Evolutionary conservation across 2,113 vertebrate species (phyloP).

Genomic region (Hippolais icterina): DNA sequence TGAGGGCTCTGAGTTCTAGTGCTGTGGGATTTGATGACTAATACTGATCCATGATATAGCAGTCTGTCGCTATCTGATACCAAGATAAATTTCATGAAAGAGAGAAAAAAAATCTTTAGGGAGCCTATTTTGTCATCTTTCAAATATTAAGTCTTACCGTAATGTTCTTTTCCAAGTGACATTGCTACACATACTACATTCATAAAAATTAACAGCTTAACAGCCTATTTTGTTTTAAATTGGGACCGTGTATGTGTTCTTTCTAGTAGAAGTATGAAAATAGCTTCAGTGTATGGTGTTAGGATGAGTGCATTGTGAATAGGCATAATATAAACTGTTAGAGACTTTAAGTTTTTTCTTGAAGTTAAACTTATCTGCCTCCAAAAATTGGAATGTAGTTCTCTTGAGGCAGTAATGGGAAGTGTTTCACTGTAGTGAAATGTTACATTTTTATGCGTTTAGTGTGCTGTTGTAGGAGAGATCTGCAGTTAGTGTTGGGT

Average conservation of each 20-base stretch:
- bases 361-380: not conserved
- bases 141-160: not conserved
- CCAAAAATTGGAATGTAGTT: not conserved
- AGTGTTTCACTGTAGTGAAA: not conserved
- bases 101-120: not conserved
- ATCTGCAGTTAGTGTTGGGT: not conserved
- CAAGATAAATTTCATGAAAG: not conserved
- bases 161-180: not conserved
- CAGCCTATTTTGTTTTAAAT: not conserved
- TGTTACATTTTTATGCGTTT: not conserved
- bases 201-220: not conserved
- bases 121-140: not conserved
- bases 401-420: not conserved
- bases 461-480: not conserved
- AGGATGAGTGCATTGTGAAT: not conserved
- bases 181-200: not conserved
- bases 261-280: not conserved
- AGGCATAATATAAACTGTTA: not conserved
- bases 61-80: not conserved
- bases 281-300: not conserved
- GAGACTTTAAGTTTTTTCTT: not conserved
- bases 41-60: not conserved
- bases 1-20: not conserved
- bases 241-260: not conserved
- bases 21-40: not conserved